These are phyloP conservation scores for Odontesthes bonariensis DNA, from an alignment of 2,113 vertebrate species.

Conservation along the genomic window DNA sequence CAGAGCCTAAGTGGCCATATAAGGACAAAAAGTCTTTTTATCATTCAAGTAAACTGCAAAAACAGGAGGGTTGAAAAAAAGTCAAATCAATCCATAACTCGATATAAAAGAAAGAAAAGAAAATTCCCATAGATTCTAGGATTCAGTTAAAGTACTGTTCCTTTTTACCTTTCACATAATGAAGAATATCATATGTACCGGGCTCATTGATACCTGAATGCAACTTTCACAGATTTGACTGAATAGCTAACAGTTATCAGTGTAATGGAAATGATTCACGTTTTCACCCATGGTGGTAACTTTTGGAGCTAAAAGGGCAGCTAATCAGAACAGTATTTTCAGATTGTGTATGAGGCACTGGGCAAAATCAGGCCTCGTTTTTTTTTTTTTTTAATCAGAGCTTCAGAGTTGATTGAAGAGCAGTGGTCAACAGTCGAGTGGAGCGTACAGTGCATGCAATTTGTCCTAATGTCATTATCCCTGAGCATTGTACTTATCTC, in stretches of 20 bases:
- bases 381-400: neutral
- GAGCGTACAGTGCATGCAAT: neutral
- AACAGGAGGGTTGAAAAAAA: neutral
- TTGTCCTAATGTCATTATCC: neutral
- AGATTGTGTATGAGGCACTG: conserved; percentile 4
- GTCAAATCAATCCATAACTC: neutral
- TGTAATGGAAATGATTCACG: neutral
- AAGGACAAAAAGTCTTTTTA: no score
- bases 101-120: no score
- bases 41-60: neutral
- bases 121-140: no score
- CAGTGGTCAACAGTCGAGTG: neutral
- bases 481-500: neutral
- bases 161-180: no score
- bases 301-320: conserved; percentile 6
- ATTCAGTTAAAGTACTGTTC: no score
- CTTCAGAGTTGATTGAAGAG: neutral
- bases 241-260: conserved; percentile 1
- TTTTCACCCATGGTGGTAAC: neutral
- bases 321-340: neutral
- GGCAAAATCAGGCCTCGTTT: neutral
- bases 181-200: no score
- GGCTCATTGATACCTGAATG: no score
- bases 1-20: neutral
- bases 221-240: neutral